Base-by-base conservation (phyloP, 2,797 vertebrate genomes). In the Gouania willdenowi region DNA sequence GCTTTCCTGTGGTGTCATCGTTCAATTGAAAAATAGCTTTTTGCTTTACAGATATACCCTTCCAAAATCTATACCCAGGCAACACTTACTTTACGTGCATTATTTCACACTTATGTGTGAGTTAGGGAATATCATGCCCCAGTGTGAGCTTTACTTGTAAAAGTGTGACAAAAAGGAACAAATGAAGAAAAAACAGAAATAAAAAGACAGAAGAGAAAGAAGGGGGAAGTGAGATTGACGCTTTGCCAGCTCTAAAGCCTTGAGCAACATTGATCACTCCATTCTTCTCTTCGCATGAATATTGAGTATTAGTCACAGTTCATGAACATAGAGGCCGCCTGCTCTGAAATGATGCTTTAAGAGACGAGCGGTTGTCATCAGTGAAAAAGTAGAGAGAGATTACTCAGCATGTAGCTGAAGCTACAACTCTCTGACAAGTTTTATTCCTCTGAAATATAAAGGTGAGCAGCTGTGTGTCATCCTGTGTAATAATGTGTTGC, bases 271-370 rank as follows among this genome's bases (percentile, higher is more conserved):
- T 65, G 68, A 75, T 77, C 53, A 47, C 31, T 51, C 24, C 1
- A 2, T 37, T 64, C 41, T 56, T 34, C 2, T 52, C 65, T 32
- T 51, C 45, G 74, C 39, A 66, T 58, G 52, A 62, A 75, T 67
- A 75, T 57, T 50, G 49, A 63, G 41, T 43, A 30, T 76, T 72
- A 66, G 59, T 68, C 41, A 65, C 3, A 7, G 44, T 49, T 62
- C 50, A 65, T 46, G 47, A 61, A 56, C 54, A 70, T 55, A 65
- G 50, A 52, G 25, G 50, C 37, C 3, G 2, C 50, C 41, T 23
- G 22, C 31, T 23, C 25, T 26, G 34, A 9, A 51, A 63, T 47
- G 18, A 55, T 50, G 30, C 32, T 36, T 14, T 40, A 11, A 58
- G 32, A 66, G 36, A 57, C 28, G 37, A 18, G 10, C 22, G 60